Conservation (phyloP, 2,113 vertebrate species). For the Murina feae region DNA sequence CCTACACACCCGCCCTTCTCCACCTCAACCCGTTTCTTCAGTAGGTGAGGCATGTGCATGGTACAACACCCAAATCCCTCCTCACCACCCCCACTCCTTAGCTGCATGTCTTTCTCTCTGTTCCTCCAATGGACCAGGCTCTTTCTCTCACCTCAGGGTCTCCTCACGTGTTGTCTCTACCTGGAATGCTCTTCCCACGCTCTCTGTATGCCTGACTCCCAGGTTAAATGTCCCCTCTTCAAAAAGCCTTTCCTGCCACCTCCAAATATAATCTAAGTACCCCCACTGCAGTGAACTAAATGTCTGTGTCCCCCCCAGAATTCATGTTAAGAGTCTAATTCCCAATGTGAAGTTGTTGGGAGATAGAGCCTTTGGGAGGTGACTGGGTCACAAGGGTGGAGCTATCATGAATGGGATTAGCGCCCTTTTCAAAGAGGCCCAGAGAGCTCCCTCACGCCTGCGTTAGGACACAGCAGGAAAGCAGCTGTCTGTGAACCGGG, state of each 20-base stretch:
- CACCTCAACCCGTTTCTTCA: background rate
- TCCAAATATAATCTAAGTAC: background rate
- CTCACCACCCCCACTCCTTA: background rate
- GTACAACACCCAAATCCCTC: background rate
- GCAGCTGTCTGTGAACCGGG: background rate
- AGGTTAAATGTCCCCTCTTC: background rate
- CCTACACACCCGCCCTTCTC: background rate
- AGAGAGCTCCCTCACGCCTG: background rate
- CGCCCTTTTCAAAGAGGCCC: background rate
- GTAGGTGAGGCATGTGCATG: accelerated
- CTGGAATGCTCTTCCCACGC: background rate
- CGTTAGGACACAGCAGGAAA: background rate
- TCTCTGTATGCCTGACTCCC: background rate
- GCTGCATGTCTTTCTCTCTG: too few relatives aligned
- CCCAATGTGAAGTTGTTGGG: background rate
- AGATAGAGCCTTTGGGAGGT: background rate
- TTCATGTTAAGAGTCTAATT: background rate
- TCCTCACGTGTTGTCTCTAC: background rate
- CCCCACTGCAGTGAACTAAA: background rate
- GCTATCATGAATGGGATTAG: background rate
- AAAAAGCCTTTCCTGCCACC: background rate
- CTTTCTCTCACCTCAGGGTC: background rate
- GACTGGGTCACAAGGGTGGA: background rate
- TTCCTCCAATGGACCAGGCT: background rate
- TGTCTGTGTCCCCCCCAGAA: background rate